Base-by-base conservation (phyloP, 2,888 invertebrate species). In the Cetonia aurata region DNA sequence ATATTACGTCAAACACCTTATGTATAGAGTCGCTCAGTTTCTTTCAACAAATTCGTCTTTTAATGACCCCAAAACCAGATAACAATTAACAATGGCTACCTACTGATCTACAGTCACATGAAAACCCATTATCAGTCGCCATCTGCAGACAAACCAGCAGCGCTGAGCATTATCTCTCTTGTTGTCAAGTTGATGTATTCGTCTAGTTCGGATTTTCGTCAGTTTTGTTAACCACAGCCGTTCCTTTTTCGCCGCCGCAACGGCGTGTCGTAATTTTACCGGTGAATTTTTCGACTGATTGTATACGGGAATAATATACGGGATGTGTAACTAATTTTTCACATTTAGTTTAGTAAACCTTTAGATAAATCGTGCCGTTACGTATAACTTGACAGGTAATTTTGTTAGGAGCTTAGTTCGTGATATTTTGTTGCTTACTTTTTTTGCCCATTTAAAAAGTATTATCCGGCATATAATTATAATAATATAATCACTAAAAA, bases 71-170 rank as follows among this genome's bases (percentile, higher is more conserved):
- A 65, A 71, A 67, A 71, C 50, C 17, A 67, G 70, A 70, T 70
- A 73, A 74, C 74, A 74, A 74, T 74, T 70, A 10, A 69, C 60
- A 69, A 69, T 69, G 25, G 69, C 70, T 70, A 70, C 66, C 71
- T 70, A 74, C 73, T 56, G 73, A 70, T 60, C 70, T 69, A 71
- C 71, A 70, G 68, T 68, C 65, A 60, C 67, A 62, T 57, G 48
- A 59, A 70, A 59, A 71, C 48, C 67, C 37, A 69, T 62, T 75
- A 75, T 75, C 75, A 75, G 73, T 73, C 74, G 69, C 72, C 75
- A 75, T 75, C 75, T 75, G 75, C 72, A 73, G 74, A 74, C 73
- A 71, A 68, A 71, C 68, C 71, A 62, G 53, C 59, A 50, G 41
- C 31, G 9, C 69, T 42, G 12, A 25, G 50, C 59, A 52, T 60